These are phyloP conservation scores for Liposcelis brunnea DNA, from an alignment of 2,888 invertebrate genomes.

Conservation along the genomic window DNA sequence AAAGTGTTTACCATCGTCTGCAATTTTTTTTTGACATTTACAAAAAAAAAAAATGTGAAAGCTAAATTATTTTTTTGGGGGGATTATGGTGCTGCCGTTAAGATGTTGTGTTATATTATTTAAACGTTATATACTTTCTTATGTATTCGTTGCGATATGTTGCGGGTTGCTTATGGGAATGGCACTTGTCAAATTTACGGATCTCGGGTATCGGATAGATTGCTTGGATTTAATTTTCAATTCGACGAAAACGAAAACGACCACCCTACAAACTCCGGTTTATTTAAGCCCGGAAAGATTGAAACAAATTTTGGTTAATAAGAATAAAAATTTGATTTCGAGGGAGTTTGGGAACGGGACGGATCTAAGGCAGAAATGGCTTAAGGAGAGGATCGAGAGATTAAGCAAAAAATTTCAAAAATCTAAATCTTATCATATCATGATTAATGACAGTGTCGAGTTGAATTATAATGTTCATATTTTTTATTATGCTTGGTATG, in stretches of 20 bases:
- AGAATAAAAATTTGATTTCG: not conserved
- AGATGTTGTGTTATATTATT: no score
- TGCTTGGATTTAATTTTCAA: not conserved
- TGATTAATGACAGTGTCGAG: conserved; percentile 7
- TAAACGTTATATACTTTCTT: no score
- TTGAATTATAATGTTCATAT: conserved; percentile 23
- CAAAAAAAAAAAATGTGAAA: no score
- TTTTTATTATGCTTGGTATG: conserved; percentile 26
- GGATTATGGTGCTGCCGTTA: no score
- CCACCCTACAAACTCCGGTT: not conserved
- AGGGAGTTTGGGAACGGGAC: conserved; percentile 11
- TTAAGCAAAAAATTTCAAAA: conserved; percentile 20
- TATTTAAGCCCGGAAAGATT: not conserved
- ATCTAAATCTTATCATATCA: conserved; percentile 11
- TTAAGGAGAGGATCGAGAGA: conserved; percentile 20
- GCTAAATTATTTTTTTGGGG: no score
- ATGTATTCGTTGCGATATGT: no score
- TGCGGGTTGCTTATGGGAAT: no score
- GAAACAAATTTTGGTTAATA: not conserved
- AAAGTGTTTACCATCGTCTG: no score
- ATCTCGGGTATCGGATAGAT: not conserved
- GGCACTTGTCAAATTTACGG: no score
- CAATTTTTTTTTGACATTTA: no score
- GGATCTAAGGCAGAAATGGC: conserved; percentile 19
- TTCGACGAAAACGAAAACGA: not conserved